Base-by-base conservation (phyloP, 2,113 vertebrate species). In the Cyanistes caeruleus region DNA sequence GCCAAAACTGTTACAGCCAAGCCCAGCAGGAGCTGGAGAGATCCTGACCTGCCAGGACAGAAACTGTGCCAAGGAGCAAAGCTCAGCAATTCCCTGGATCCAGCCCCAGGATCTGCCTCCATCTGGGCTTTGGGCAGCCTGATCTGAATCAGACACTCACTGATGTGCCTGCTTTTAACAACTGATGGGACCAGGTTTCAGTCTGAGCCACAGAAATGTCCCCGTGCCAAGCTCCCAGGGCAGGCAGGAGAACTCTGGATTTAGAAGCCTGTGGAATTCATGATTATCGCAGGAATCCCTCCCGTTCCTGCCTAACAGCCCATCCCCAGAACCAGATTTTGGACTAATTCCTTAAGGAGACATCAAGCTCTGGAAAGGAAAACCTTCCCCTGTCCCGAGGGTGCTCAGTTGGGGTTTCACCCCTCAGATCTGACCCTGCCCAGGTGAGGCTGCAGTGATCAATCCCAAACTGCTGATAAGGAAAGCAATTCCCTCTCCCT, bases 141-240 rank as follows among this genome's bases (percentile, higher is more conserved):
- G 28, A 20, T 9, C 11, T 16, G 56, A 46, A 48, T 51, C 10
- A 81, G 60, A 6, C 0, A 22, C 55, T 72, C 7, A 11, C 22
- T 41, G 1, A 33, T 43, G 30, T 2, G 23, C 11, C 63, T 70
- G 48, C 10, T 20, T 60, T n/a, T 30, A 25, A 12, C n/a, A 67
- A 15, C 22, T 15, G 58, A 0, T 7, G 11, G 19, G 17, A 13
- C 13, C 27, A 20, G 56, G 10, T 44, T 15, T 35, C 63, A 60
- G 58, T 1, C 17, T 0, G 24, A 0, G 41, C 59, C 46, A 49
- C 27, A 35, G 20, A 56, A 65, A 22, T 0, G 1, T 7, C 11
- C 8, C 60, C 3, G 14, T 46, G 83, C 65, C 65, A 27, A 17
- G 11, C 67, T 53, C 67, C 39, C 60, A 8, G 23, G 2, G 9